Evolutionary conservation across 2,113 vertebrate species (phyloP), one percentile per base, ranked within the genome.

Genomic region (Sapajus apella): DNA sequence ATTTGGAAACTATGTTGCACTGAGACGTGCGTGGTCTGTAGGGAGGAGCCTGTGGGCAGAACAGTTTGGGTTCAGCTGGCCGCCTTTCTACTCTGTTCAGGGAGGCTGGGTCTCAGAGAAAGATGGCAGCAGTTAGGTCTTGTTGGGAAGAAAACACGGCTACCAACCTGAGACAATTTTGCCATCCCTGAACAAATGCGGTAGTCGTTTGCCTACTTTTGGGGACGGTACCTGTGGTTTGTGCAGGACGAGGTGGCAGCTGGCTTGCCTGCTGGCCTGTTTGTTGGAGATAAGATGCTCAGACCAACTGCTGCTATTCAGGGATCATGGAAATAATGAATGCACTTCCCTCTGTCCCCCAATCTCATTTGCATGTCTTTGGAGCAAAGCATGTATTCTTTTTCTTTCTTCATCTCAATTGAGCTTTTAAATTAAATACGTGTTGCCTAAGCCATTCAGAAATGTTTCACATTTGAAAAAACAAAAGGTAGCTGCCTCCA

Each of bases 331-430:
- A 87, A 87, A 92, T 81, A 30, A 25, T 81, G 96, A 73, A 16
- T 87, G 37, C 43, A 47, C 75, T 97, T 90, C 14, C 32, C 2
- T 8, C 3, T 6, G 21, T 1, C 5, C 70, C 75, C 95, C 75
- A 32, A 9, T 93, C 97, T 92, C 73, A 90, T 97, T 98, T 95
- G 70, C 84, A 92, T 50, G 81, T 94, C 79, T 93, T 91, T 77
- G 91, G n/a, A 95, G 45, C 96, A 58, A 47, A 37, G n/a, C 21
- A 82, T 91, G 35, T 30, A 21, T 35, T 97, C 61, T 43, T 84
- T 92, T 94, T 90, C 52, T 95, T 92, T 82, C 52, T 73, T 83
- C 40, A 47, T 52, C 73, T 91, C 61, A 85, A 72, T 23, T 56
- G 50, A 10, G 47, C 2, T 32, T 98, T 97, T 35, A 40, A 87